Evolutionary conservation across 2,888 invertebrate species (phyloP).

Genomic region (Hirtodrosophila confusa): DNA sequence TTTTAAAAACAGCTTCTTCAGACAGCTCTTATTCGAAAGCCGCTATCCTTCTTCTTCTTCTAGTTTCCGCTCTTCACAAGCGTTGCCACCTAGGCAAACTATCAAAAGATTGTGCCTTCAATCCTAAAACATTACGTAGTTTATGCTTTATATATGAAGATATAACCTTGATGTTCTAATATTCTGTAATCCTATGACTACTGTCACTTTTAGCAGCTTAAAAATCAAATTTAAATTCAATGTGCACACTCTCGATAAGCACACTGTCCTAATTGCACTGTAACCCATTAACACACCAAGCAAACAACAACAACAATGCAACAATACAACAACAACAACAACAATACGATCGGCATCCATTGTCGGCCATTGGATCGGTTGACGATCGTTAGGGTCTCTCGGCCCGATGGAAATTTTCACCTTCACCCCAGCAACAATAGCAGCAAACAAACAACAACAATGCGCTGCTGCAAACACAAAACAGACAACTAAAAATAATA

Average conservation of each 20-base stretch:
- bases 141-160: background rate
- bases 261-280: slow-evolving; percentile 75
- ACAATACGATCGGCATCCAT: slow-evolving; percentile 50
- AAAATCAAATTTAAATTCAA: slow-evolving; percentile 49
- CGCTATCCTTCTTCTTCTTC: no score
- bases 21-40: no score
- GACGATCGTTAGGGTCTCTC: slow-evolving; percentile 46
- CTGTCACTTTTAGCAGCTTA: slow-evolving; percentile 18
- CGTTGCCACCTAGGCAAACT: no score
- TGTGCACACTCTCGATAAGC: slow-evolving; percentile 38
- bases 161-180: background rate
- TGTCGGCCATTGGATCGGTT: slow-evolving; percentile 51
- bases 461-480: slow-evolving; percentile 38
- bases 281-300: slow-evolving; percentile 72
- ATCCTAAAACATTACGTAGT: no score
- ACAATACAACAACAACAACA: slow-evolving; percentile 19
- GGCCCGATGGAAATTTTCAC: slow-evolving; percentile 61
- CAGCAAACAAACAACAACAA: slow-evolving; percentile 31
- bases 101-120: no score
- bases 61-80: no score
- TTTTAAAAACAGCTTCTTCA: no score
- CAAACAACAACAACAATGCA: slow-evolving; percentile 36
- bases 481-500: slow-evolving; percentile 44
- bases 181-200: background rate
- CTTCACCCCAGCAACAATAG: slow-evolving; percentile 65